These are phyloP conservation scores for Psilanteris sp. DNA, from an alignment of 1,140 invertebrate genomes.

Conservation along the genomic window DNA sequence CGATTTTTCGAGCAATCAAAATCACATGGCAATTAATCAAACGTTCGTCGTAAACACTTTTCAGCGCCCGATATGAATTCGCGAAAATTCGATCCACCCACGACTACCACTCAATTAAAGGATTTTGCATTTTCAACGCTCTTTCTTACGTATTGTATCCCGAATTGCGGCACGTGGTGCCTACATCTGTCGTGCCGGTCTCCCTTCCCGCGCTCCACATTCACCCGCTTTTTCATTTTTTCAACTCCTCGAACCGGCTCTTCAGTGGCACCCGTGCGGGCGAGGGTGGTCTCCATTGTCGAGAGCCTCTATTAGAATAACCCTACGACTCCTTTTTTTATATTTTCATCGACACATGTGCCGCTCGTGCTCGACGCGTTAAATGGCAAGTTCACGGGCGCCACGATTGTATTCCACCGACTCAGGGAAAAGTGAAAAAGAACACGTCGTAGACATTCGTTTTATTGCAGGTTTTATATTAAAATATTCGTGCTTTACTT, in stretches of 20 bases:
- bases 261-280: slow-evolving; percentile 58
- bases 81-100: slow-evolving; percentile 57
- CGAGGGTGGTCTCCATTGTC: slow-evolving; percentile 65
- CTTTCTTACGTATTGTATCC: slow-evolving; percentile 55
- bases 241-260: slow-evolving; percentile 45
- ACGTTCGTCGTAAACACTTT: too few species aligned
- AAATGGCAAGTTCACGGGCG: slow-evolving; percentile 61
- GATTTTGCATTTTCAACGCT: slow-evolving; percentile 55
- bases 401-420: slow-evolving; percentile 45
- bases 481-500: slow-evolving; percentile 30
- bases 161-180: slow-evolving; percentile 68
- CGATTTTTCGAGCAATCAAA: too few species aligned
- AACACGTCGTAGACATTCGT: slow-evolving; percentile 32
- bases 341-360: slow-evolving; percentile 67
- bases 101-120: slow-evolving; percentile 69
- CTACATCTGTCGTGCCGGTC: slow-evolving; percentile 69
- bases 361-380: slow-evolving; percentile 57
- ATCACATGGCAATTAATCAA: too few species aligned
- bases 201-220: too few species aligned
- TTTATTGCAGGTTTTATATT: slow-evolving; percentile 43
- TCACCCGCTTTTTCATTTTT: slow-evolving; percentile 52
- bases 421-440: slow-evolving; percentile 44
- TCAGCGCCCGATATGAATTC: slow-evolving; percentile 43
- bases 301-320: slow-evolving; percentile 69
- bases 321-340: slow-evolving; percentile 66